A percentile compares a stretch with the other conserved stretches of the same genome.
Conservation (phyloP, 2,888 invertebrate species). For the Danaus chrysippus region DNA sequence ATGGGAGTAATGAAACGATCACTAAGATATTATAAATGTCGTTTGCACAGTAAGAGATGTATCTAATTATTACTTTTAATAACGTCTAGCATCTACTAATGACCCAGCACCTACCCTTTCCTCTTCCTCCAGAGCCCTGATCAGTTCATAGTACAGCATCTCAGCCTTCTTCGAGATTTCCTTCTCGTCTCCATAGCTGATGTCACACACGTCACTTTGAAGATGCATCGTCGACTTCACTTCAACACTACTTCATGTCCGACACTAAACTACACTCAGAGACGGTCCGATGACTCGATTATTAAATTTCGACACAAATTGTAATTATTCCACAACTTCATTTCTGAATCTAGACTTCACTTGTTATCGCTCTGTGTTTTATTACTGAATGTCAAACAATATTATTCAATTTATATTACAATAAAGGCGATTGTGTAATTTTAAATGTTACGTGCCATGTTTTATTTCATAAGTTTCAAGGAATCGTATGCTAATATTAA, state of each 20-base stretch:
- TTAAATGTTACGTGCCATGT: not conserved
- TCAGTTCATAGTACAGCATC: slow-evolving; percentile 74
- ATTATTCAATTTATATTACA: too few species aligned
- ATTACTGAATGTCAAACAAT: too few species aligned
- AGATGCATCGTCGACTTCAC: slow-evolving; percentile 59
- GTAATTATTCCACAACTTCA: too few species aligned
- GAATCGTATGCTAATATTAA: slow-evolving; percentile 2
- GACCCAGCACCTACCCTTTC: slow-evolving; percentile 60
- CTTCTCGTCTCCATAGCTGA: slow-evolving; percentile 57
- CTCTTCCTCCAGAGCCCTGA: slow-evolving; percentile 70
- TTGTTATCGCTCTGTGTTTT: too few species aligned
- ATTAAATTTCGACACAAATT: too few species aligned
- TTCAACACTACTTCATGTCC: slow-evolving; percentile 30
- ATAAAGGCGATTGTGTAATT: not conserved
- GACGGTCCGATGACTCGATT: not conserved
- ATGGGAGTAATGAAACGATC: too few species aligned
- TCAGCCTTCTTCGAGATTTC: slow-evolving; percentile 74
- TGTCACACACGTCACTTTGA: slow-evolving; percentile 64
- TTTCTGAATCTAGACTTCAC: too few species aligned
- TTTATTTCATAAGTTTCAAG: not conserved
- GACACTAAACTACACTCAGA: slow-evolving; percentile 29
- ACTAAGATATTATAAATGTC: too few species aligned
- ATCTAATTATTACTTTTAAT: not conserved
- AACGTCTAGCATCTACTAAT: not conserved
- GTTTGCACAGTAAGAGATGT: too few species aligned